Conservation (phyloP, 2,888 invertebrate genomes). For the Conus canariensis region DNA sequence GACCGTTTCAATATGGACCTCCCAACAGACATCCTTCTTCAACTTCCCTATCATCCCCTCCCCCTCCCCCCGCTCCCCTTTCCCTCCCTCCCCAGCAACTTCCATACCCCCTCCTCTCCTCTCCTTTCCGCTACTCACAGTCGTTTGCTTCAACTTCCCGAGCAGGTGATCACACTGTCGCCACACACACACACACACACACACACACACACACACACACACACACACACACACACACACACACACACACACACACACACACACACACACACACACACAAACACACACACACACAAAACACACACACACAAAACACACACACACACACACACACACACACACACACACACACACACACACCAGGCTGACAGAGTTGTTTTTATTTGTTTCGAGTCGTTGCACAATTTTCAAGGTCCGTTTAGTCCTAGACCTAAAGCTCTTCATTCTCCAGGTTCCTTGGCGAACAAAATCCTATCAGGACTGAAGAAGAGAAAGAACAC, state of each 20-base stretch:
- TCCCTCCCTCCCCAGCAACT: too few relatives aligned
- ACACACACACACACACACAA: conserved; percentile 1
- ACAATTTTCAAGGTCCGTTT: not conserved
- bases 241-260: not conserved
- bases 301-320: not conserved
- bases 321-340: not conserved
- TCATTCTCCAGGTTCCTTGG: not conserved
- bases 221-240: not conserved
- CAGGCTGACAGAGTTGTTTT: not conserved
- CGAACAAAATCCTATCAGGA: not conserved
- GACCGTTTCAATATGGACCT: too few relatives aligned
- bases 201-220: conserved; percentile 6
- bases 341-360: not conserved
- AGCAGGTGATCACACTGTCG: not conserved
- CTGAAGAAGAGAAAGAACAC: not conserved
- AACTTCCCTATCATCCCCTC: too few relatives aligned
- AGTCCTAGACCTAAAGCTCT: not conserved
- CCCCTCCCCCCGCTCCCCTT: too few relatives aligned
- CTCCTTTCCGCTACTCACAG: too few relatives aligned
- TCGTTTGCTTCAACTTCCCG: too few relatives aligned
- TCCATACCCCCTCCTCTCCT: too few relatives aligned
- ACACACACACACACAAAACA: not conserved
- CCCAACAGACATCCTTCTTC: too few relatives aligned
- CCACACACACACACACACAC: conserved; percentile 2
- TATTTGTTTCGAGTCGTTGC: not conserved